These are phyloP conservation scores for Hemiscyllium ocellatum DNA, from an alignment of 2,113 vertebrate genomes.

Conservation along the genomic window DNA sequence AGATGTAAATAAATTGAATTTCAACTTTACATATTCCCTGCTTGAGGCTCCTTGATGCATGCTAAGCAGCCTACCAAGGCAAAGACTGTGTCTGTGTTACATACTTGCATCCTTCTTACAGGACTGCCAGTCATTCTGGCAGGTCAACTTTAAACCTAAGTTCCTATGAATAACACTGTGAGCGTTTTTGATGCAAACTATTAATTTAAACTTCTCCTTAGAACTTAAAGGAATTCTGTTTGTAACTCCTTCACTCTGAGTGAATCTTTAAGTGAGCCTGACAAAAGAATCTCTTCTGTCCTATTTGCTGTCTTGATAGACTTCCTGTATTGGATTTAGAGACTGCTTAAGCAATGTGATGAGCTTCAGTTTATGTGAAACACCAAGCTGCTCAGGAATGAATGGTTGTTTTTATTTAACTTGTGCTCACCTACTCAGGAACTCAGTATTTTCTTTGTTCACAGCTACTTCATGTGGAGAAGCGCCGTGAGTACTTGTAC, in stretches of 20 bases:
- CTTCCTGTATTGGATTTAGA: neutral
- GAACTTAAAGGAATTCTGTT: neutral
- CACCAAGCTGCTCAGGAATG: neutral
- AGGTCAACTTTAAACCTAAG: no score
- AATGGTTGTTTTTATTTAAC: neutral
- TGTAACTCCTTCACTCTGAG: neutral
- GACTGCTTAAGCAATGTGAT: neutral
- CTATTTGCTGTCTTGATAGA: neutral
- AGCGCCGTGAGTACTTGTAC: conserved; percentile 64
- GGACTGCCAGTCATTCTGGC: no score
- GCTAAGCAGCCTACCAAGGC: neutral
- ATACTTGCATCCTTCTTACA: no score
- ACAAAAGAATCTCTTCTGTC: neutral
- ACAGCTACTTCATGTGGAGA: conserved; percentile 63
- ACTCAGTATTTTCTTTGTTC: neutral
- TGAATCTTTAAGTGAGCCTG: neutral
- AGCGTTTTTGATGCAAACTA: neutral
- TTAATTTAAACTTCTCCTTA: neutral
- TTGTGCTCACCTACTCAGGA: neutral
- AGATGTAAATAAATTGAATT: neutral
- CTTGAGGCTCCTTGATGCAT: neutral
- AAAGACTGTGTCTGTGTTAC: neutral
- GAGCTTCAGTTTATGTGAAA: neutral
- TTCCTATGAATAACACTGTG: neutral
- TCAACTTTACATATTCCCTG: neutral